Conservation (phyloP, 2,797 vertebrate genomes). For the Myioborus melanocephalus region DNA sequence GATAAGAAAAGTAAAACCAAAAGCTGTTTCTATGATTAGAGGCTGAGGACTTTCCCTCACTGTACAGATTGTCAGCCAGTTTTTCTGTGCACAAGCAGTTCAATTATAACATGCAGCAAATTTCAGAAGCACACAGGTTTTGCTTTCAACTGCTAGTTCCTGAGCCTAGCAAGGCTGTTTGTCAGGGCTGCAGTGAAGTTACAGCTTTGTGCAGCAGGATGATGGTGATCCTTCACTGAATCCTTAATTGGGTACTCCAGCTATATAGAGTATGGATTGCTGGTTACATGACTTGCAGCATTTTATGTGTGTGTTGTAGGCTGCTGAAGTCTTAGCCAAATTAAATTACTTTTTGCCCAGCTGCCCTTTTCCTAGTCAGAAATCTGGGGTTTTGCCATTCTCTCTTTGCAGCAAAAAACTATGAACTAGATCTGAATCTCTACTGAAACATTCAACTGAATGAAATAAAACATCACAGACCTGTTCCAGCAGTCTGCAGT, state of each 20-base stretch:
- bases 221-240: background rate
- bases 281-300: background rate
- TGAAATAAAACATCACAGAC: background rate
- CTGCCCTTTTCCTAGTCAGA: background rate
- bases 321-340: background rate
- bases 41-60: fast-evolving
- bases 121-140: background rate
- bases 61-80: too few species aligned
- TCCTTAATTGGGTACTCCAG: background rate
- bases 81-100: background rate
- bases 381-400: background rate
- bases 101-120: background rate
- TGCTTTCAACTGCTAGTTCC: background rate
- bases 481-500: background rate
- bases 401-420: background rate
- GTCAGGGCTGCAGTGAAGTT: background rate
- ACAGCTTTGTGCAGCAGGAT: background rate
- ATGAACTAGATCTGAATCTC: background rate
- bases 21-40: background rate
- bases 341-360: background rate
- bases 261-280: background rate
- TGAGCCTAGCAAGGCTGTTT: background rate
- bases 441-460: background rate
- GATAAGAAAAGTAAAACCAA: background rate
- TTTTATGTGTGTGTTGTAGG: background rate